phyloP scores from a whole-genome alignment of 1,140 invertebrate genomes.

The Heliconius hewitsoni region DNA sequence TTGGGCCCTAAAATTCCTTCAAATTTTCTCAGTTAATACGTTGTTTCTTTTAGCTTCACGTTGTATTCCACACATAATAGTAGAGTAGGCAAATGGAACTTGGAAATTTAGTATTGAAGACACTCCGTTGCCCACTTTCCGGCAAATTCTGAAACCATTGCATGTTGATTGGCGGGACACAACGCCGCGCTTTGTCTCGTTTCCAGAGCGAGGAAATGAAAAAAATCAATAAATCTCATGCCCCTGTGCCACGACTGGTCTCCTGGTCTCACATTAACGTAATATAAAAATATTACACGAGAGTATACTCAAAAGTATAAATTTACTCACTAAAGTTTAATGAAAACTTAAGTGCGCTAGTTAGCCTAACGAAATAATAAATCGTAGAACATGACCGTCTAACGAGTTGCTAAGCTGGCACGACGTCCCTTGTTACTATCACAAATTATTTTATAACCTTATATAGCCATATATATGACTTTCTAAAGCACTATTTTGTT shows the following conservation, averaged over 20 bases:
- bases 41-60: too few species aligned
- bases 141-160: too few species aligned
- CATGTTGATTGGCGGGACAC: too few species aligned
- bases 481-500: background rate
- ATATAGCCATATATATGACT: background rate
- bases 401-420: background rate
- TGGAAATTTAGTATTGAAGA: too few species aligned
- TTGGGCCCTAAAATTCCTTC: background rate
- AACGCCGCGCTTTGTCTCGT: too few species aligned
- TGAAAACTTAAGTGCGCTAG: constrained; percentile 5
- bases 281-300: background rate
- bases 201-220: too few species aligned
- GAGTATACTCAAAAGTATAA: background rate
- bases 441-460: constrained; percentile 4
- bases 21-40: background rate
- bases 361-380: constrained; percentile 11
- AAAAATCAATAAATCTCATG: too few species aligned
- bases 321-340: background rate
- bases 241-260: too few species aligned
- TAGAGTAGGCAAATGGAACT: too few species aligned
- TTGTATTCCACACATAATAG: too few species aligned
- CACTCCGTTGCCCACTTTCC: too few species aligned
- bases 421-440: background rate
- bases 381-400: constrained; percentile 7
- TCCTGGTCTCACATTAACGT: too few species aligned